Evolutionary conservation across 2,113 vertebrate genomes (phyloP), one percentile per base, ranked within the genome.

Genomic region (Oncorhynchus mykiss): DNA sequence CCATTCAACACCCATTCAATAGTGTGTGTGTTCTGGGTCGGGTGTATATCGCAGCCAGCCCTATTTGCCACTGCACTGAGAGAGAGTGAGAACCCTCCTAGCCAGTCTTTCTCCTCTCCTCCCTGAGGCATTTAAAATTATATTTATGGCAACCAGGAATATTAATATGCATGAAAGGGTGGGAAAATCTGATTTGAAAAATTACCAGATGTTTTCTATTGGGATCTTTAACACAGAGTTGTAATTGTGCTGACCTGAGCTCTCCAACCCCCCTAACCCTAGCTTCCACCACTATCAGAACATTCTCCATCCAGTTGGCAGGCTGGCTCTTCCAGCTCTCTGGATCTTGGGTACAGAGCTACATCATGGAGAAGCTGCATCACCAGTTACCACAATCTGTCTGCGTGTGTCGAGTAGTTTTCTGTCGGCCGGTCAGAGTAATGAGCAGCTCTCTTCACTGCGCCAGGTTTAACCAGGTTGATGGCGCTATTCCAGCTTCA

Each of bases 361-460:
- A 84, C 86, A 87, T 90, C 87, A 89, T 91, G 93, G 92, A 94
- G 93, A 93, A 91, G 82, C 82, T 90, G 85, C 88, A 88, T 93
- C 91, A 89, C 85, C 78, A 80, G 92, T 87, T 85, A 89, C 84
- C 78, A 80, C 83, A 81, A 82, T 85, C 48, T 70, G 27, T 45
- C 39, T 9, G 39, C 68, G 68, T 45, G 39, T 68, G 74, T 54
- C 60, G 29, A 29, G 73, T 5, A 66, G 78, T 9, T 70, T 84
- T 13, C 79, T 70, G 29, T 79, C 75, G 82, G 89, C 85, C 79
- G 77, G 86, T 87, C 88, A 78, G 74, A 73, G 89, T 94, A 93
- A 93, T 92, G 92, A 93, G 90, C 82, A 87, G 80, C 80, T 92
- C 91, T 89, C 39, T 45, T 45, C 9, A 45, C 8, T 45, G 39